Evolutionary conservation across 2,113 vertebrate species (phyloP).

Genomic region (Grus americana): DNA sequence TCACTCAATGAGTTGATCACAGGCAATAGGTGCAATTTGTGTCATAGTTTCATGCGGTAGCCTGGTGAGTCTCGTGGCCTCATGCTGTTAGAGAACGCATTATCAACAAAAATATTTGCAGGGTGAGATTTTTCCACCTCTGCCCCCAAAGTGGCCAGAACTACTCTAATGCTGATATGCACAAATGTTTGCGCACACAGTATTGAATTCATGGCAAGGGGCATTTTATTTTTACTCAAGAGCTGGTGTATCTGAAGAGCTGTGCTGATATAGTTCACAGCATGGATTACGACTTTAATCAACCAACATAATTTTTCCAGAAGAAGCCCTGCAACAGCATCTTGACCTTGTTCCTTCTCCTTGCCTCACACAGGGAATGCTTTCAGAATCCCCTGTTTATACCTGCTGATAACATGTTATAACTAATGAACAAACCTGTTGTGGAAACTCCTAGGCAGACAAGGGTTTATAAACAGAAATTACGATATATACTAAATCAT

Average conservation of each 20-base stretch:
- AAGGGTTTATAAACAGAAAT: not conserved
- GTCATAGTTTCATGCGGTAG: not conserved
- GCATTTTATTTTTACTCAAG: not conserved
- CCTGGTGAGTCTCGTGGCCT: not conserved
- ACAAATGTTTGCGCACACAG: not conserved
- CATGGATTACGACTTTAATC: not conserved
- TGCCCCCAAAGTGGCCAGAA: not conserved
- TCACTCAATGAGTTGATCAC: not conserved
- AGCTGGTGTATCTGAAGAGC: not conserved
- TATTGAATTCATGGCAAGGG: not conserved
- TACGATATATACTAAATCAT: not conserved
- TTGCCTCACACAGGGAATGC: not conserved
- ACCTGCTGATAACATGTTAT: not conserved
- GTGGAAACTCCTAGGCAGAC: not conserved
- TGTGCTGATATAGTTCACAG: not conserved
- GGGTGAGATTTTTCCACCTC: not conserved
- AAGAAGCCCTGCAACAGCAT: not conserved
- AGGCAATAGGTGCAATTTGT: not conserved
- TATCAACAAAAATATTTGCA: not conserved
- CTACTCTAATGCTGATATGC: not conserved
- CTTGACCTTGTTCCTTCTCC: constrained; percentile 3
- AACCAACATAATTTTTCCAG: not conserved
- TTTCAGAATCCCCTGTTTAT: not conserved
- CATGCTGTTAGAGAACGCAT: not conserved
- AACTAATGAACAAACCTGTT: not conserved